Base-by-base conservation (phyloP, 2,113 vertebrate genomes). In the Burhinus oedicnemus region DNA sequence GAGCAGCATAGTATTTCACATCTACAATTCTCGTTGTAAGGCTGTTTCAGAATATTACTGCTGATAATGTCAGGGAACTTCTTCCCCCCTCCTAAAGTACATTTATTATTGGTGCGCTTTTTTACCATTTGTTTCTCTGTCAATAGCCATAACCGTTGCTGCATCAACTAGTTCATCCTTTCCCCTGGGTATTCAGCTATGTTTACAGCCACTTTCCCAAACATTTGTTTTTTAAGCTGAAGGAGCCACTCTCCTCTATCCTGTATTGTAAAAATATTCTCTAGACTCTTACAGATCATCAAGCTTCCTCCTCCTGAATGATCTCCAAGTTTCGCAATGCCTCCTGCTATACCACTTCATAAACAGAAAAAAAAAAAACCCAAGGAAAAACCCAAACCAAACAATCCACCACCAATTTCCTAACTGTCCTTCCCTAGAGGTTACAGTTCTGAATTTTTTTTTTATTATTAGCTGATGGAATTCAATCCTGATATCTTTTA, bases 71-170 rank as follows among this genome's bases (percentile, higher is more conserved):
- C n/a, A 58, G 0, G 1, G 19, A 45, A 44, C 3, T 27, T 45
- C 5, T 1, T 1, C 8, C 15, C n/a, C 7, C 3, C 5, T 40
- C 18, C 30, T 38, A 78, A 23, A 1, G 3, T 54, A 58, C 12
- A 60, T 55, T 75, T 54, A 45, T 45, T 68, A 75, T 40, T 51
- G 12, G 11, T 16, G 23, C 87, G 10, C 3, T 47, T 77, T 95
- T 77, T 81, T 17, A n/a, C 29, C 27, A 29, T 58, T 81, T 74
- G 8, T 47, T 95, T 89, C 27, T 69, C 36, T 23, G 45, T 69
- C 34, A 77, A 32, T 22, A 81, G 17, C 15, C 27, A 11, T 32
- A 69, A 61, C 49, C 29, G 15, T 55, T 61, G 42, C 27, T 51
- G 47, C 32, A 84, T 62, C 55, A 61, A 36, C 8, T 34, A 29